Conservation (phyloP, 2,888 invertebrate species). For the Anthophora plumipes region DNA sequence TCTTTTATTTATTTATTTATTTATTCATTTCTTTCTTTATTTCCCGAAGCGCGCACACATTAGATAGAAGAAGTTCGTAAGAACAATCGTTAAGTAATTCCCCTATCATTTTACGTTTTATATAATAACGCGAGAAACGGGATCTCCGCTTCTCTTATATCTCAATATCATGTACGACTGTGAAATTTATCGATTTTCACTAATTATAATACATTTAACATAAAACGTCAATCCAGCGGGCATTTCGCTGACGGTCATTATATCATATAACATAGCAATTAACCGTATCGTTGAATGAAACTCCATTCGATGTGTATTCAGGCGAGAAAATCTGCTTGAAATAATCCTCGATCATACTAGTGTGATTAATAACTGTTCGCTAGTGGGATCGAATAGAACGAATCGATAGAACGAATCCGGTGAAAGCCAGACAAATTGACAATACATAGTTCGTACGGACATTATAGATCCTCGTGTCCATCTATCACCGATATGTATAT, state of each 20-base stretch:
- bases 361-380: conserved; percentile 35
- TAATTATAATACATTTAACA: conserved; percentile 16
- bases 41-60: background rate
- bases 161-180: background rate
- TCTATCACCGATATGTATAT: background rate
- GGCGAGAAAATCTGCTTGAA: background rate
- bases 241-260: background rate
- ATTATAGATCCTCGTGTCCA: background rate
- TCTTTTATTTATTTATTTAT: background rate
- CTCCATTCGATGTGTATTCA: background rate
- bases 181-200: conserved; percentile 24
- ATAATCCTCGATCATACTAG: background rate
- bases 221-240: background rate
- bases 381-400: background rate
- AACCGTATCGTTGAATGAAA: conserved; percentile 1
- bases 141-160: background rate
- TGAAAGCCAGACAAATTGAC: conserved; percentile 32
- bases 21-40: background rate
- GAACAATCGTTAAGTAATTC: conserved; percentile 46
- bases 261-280: conserved; percentile 7
- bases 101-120: conserved; percentile 36
- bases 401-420: conserved; percentile 11
- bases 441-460: background rate
- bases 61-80: background rate
- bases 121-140: conserved; percentile 21